These are phyloP conservation scores for Miichthys miiuy DNA, from an alignment of 2,797 vertebrate species.

Conservation along the genomic window DNA sequence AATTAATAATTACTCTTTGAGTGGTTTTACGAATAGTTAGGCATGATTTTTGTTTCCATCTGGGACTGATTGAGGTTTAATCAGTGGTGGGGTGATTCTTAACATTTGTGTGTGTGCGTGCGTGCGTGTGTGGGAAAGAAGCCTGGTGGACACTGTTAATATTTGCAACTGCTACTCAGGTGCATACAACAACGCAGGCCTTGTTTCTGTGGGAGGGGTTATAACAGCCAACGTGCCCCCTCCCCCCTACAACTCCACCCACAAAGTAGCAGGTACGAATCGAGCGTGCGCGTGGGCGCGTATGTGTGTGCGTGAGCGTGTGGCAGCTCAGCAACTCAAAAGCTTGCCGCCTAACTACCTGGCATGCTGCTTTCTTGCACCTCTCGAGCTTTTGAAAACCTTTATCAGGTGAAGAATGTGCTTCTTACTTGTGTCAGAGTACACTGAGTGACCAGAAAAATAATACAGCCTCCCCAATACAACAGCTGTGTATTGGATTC, in stretches of 20 bases:
- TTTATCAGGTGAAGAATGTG: conserved; percentile 53
- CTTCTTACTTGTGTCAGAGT: conserved; percentile 40
- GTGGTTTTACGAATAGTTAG: conserved; percentile 3
- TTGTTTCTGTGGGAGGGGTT: conserved; percentile 94
- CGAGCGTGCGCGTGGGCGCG: conserved; percentile 33
- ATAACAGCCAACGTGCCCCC: conserved; percentile 91
- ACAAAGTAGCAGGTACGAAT: conserved; percentile 87
- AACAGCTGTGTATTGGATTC: not conserved
- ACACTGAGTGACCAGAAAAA: conserved; percentile 77
- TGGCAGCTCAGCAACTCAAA: conserved; percentile 47
- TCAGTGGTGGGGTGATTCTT: conserved; percentile 19
- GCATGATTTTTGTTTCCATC: conserved; percentile 20
- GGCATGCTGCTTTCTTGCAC: conserved; percentile 78
- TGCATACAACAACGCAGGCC: conserved; percentile 96
- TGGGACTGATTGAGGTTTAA: conserved; percentile 38
- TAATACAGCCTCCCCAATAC: not conserved
- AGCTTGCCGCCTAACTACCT: conserved; percentile 77
- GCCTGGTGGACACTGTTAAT: conserved; percentile 70
- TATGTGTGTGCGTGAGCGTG: conserved; percentile 32
- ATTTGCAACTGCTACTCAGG: conserved; percentile 88
- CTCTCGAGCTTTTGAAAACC: conserved; percentile 56
- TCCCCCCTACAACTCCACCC: conserved; percentile 91
- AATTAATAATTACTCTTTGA: conserved; percentile 24
- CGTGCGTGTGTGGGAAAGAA: conserved; percentile 29
- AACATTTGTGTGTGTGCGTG: conserved; percentile 16